Percentiles rank a stretch among this genome's conserved stretches.
Evolutionary conservation across 2,888 invertebrate species (phyloP).

Genomic region (Incurvaria masculella): DNA sequence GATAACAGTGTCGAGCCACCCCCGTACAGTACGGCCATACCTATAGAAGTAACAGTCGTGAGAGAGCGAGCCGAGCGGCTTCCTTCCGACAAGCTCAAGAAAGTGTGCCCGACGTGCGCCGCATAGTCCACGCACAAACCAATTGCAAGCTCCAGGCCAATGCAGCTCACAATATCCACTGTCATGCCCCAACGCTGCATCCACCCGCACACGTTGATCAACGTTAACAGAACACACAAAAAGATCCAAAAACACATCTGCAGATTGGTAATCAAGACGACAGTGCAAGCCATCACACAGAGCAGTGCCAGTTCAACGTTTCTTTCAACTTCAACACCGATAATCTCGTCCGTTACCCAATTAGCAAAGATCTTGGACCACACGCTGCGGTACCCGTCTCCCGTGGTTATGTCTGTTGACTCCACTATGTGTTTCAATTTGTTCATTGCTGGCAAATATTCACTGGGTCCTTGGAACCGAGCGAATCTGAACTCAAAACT

Average conservation of each 20-base stretch:
- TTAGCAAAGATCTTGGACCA: conserved; percentile 72
- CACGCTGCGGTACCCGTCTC: conserved; percentile 61
- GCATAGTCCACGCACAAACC: conserved; percentile 84
- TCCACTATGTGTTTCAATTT: conserved; percentile 54
- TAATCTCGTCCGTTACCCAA: conserved; percentile 77
- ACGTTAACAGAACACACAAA: conserved; percentile 68
- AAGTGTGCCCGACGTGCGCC: conserved; percentile 77
- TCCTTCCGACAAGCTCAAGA: conserved; percentile 60
- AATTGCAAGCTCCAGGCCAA: conserved; percentile 75
- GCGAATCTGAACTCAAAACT: conserved; percentile 62
- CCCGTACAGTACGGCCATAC: conserved; percentile 73
- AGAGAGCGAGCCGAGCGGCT: conserved; percentile 56
- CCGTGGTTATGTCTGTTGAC: conserved; percentile 55
- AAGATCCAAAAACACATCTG: conserved; percentile 79
- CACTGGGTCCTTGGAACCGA: conserved; percentile 57
- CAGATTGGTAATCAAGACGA: conserved; percentile 70
- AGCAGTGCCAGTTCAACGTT: conserved; percentile 72
- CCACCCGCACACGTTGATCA: conserved; percentile 71
- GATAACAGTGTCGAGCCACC: conserved; percentile 76
- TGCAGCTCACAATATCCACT: conserved; percentile 78
- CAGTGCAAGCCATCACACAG: conserved; percentile 78
- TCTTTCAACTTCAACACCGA: conserved; percentile 70
- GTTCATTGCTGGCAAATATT: conserved; percentile 75
- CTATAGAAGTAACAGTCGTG: conserved; percentile 68
- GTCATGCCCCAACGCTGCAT: conserved; percentile 82